These are phyloP conservation scores for Drosophila pectinifera DNA, from an alignment of 1,140 invertebrate genomes.

Conservation along the genomic window DNA sequence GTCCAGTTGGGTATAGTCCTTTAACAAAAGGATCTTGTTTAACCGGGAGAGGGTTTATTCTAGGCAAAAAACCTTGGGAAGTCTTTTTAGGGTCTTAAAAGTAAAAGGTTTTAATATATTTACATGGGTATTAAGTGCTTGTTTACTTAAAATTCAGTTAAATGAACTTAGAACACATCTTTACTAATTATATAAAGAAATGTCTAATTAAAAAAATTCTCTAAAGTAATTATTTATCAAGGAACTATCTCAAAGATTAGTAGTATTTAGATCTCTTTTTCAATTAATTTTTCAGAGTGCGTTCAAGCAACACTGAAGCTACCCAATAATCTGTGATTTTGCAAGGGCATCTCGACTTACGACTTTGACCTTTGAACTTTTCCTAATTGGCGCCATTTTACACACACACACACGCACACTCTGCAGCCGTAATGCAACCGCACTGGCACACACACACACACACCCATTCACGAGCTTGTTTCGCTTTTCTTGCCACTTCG, in stretches of 20 bases:
- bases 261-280: too few species aligned
- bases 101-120: background rate
- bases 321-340: too few species aligned
- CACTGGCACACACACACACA: slow-evolving; percentile 8
- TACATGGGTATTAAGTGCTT: background rate
- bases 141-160: background rate
- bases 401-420: background rate
- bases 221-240: too few species aligned
- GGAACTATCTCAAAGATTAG: too few species aligned
- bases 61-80: background rate
- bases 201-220: too few species aligned
- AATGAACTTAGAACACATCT: background rate
- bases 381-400: slow-evolving; percentile 17
- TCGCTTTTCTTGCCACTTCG: slow-evolving; percentile 2
- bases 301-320: too few species aligned
- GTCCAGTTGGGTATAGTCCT: background rate
- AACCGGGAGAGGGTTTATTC: background rate
- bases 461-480: slow-evolving; percentile 9
- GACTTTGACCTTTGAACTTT: slow-evolving; percentile 23
- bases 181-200: background rate
- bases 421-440: slow-evolving; percentile 27
- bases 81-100: background rate
- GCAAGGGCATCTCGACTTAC: slow-evolving; percentile 4
- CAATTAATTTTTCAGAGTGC: too few species aligned
- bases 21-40: background rate